phyloP scores from a whole-genome alignment of 2,113 vertebrate genomes.

The Athene noctua region DNA sequence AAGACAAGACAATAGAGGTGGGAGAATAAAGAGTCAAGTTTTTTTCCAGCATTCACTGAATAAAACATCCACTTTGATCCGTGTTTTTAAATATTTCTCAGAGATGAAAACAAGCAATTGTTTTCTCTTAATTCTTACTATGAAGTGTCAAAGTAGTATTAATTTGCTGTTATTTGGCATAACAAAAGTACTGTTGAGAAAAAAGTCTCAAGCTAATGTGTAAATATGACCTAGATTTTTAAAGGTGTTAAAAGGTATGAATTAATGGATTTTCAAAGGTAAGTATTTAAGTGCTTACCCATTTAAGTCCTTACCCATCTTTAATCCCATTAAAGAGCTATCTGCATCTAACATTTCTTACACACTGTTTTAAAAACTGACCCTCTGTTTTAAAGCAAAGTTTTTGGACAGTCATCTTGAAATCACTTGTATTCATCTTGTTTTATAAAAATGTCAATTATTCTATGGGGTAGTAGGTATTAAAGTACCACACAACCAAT shows the following conservation, averaged over 20 bases:
- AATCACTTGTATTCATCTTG: not conserved
- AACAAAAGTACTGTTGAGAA: not conserved
- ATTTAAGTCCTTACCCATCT: not conserved
- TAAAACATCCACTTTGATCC: not conserved
- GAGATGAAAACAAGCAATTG: not conserved
- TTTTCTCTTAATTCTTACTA: slow-evolving; percentile 7
- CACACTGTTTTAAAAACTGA: not conserved
- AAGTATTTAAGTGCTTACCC: slow-evolving; percentile 6
- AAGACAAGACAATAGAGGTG: not conserved
- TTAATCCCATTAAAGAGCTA: slow-evolving; percentile 26
- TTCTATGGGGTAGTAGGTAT: not conserved
- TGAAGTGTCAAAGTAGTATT: not conserved
- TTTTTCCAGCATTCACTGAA: not conserved
- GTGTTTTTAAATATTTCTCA: not conserved
- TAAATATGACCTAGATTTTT: slow-evolving; percentile 9
- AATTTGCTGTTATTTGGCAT: not conserved
- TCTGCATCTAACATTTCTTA: not conserved
- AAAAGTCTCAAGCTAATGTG: not conserved
- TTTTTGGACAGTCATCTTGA: not conserved
- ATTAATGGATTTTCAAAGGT: slow-evolving; percentile 22
- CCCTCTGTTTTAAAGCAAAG: not conserved
- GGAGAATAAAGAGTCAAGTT: not conserved
- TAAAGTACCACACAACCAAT: not conserved
- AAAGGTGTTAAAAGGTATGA: slow-evolving; percentile 20
- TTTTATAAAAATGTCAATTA: not conserved